These are phyloP conservation scores for Spisula solida DNA, from an alignment of 2,888 invertebrate species.

Conservation along the genomic window DNA sequence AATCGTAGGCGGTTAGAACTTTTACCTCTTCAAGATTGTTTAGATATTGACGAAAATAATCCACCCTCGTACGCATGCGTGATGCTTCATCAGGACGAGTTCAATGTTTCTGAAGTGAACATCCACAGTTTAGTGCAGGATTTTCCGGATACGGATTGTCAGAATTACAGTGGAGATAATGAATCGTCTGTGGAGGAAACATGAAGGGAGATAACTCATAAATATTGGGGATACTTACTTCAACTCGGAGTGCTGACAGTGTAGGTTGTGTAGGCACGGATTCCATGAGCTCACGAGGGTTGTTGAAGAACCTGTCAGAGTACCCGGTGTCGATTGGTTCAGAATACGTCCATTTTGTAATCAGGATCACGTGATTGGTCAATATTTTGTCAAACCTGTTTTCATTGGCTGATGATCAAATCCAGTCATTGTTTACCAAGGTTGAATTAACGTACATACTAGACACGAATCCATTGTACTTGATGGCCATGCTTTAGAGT, in stretches of 20 bases:
- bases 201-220: background rate
- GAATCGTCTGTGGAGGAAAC: background rate
- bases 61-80: conserved; percentile 70
- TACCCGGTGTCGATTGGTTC: too few species aligned
- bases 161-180: background rate
- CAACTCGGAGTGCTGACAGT: background rate
- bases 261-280: background rate
- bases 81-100: conserved; percentile 63
- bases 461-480: too few species aligned
- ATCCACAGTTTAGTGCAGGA: conserved; percentile 25
- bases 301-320: background rate
- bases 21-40: conserved; percentile 27
- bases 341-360: too few species aligned
- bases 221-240: background rate
- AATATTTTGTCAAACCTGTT: too few species aligned
- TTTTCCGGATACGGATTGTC: background rate
- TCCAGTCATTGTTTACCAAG: too few species aligned
- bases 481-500: too few species aligned
- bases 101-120: conserved; percentile 54
- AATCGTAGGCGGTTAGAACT: background rate
- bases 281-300: background rate
- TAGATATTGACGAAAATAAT: conserved; percentile 40
- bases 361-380: too few species aligned
- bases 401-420: too few species aligned
- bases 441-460: too few species aligned